Conservation (phyloP, 2,113 vertebrate species). For the Tautogolabrus adspersus region DNA sequence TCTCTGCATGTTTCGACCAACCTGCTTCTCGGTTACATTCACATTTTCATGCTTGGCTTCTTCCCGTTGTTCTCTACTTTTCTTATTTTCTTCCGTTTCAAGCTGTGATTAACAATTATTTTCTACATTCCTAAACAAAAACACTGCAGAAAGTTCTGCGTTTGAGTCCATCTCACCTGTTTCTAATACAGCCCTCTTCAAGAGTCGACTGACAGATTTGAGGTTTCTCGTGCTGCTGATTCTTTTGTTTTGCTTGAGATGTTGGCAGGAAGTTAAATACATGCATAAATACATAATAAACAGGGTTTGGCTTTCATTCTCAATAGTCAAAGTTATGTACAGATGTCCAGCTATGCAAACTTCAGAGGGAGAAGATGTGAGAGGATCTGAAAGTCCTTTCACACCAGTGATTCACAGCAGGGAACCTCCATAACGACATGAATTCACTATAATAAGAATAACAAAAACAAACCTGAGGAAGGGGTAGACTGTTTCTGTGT, state of each 20-base stretch:
- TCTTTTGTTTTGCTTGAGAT: neutral
- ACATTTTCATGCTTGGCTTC: neutral
- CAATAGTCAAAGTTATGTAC: neutral
- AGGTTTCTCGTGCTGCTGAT: neutral
- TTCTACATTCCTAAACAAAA: neutral
- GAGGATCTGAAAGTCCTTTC: neutral
- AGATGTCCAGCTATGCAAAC: neutral
- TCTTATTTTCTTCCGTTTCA: neutral
- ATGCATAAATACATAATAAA: neutral
- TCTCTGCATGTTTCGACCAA: slow-evolving; percentile 29
- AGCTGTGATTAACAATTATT: slow-evolving; percentile 1
- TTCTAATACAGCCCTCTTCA: neutral
- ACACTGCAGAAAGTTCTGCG: neutral
- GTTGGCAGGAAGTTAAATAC: neutral
- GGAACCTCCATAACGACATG: neutral
- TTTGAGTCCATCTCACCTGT: neutral
- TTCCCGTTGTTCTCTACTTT: neutral
- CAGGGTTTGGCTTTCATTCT: neutral
- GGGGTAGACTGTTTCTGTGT: neutral
- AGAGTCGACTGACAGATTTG: neutral
- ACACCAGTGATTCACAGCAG: neutral
- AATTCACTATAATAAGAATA: neutral
- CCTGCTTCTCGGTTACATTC: slow-evolving; percentile 17
- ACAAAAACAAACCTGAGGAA: neutral
- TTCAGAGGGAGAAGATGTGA: neutral